These are phyloP conservation scores for Rhizoglyphus robini DNA, from an alignment of 1,140 invertebrate genomes.

Conservation along the genomic window DNA sequence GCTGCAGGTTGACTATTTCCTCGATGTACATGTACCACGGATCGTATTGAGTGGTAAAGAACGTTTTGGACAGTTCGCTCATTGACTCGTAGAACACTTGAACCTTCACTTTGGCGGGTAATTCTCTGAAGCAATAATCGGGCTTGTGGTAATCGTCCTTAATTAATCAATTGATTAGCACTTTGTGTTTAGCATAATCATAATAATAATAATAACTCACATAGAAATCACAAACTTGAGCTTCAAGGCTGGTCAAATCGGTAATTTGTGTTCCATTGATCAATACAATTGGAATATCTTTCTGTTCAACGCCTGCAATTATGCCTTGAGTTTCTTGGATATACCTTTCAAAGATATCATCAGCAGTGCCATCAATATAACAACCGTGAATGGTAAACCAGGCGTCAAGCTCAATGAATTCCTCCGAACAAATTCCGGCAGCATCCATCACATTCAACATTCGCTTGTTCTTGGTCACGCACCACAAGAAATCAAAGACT, in stretches of 20 bases:
- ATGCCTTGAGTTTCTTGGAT: conserved; percentile 2
- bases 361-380: not conserved
- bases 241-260: not conserved
- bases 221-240: not conserved
- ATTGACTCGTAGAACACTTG: conserved; percentile 12
- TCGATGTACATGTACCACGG: conserved; percentile 15
- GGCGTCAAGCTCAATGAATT: conserved; percentile 1
- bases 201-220: not conserved
- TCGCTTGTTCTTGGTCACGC: conserved; percentile 17
- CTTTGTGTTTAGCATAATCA: not conserved
- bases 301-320: not conserved
- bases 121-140: conserved; percentile 11
- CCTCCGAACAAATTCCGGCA: conserved; percentile 14
- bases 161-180: not conserved
- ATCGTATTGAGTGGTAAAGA: conserved; percentile 12
- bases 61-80: conserved; percentile 19
- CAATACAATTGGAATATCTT: not conserved
- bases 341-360: not conserved
- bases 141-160: conserved; percentile 18
- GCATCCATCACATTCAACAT: not conserved
- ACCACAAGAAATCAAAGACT: conserved; percentile 18
- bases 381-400: not conserved
- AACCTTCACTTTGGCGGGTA: conserved; percentile 2
- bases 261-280: not conserved
- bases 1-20: conserved; percentile 16